Conservation (phyloP, 2,113 vertebrate genomes). For the Hirundichthys speculiger region DNA sequence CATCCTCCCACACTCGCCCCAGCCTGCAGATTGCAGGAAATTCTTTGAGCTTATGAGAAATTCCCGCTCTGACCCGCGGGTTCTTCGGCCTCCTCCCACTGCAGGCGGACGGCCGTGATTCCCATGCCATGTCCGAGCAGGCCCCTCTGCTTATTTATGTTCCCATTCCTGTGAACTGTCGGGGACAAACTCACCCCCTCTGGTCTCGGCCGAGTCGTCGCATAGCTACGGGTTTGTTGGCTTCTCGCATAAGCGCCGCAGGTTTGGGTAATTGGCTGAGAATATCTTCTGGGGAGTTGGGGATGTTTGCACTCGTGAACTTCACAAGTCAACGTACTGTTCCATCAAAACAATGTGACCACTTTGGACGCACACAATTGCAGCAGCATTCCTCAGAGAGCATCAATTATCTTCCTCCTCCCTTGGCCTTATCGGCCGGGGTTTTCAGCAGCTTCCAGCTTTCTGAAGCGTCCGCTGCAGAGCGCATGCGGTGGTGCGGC, state of each 20-base stretch:
- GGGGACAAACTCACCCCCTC: constrained; percentile 7
- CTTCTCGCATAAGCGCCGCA: not conserved
- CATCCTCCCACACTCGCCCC: constrained; percentile 27
- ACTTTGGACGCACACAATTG: constrained; percentile 5
- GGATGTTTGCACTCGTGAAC: not conserved
- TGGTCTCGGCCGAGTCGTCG: constrained; percentile 6
- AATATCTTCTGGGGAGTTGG: not conserved
- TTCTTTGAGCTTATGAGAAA: constrained; percentile 61
- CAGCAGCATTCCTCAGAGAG: constrained; percentile 14
- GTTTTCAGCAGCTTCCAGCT: constrained; percentile 23
- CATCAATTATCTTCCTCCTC: constrained; percentile 9
- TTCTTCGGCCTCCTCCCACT: constrained; percentile 29
- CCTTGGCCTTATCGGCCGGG: not conserved
- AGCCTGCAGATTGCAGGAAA: constrained; percentile 45
- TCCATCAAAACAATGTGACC: not conserved
- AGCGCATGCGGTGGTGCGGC: constrained; percentile 13
- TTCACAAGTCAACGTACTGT: not conserved
- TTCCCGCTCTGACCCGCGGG: constrained; percentile 54
- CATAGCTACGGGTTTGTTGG: constrained; percentile 16
- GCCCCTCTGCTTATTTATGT: constrained; percentile 35
- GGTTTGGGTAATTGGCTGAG: constrained; percentile 6
- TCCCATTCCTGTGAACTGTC: constrained; percentile 17
- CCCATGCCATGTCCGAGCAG: constrained; percentile 51
- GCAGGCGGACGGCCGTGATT: constrained; percentile 29
- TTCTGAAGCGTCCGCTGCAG: constrained; percentile 2